Conservation (phyloP, 2,797 vertebrate species). For the Spea hammondii region DNA sequence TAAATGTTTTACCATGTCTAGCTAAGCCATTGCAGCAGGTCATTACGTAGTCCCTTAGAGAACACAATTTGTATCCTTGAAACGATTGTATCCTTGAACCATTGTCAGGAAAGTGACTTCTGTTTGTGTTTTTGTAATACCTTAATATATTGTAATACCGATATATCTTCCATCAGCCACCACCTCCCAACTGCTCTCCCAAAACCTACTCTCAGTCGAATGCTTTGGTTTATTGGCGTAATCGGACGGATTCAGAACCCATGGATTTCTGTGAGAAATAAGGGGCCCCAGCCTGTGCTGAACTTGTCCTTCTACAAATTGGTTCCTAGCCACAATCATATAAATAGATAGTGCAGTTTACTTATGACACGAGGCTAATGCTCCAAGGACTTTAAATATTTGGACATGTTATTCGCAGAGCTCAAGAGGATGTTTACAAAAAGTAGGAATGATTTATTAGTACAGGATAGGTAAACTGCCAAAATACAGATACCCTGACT, state of each 20-base stretch:
- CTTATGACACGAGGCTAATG: conserved; percentile 32
- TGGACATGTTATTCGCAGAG: conserved; percentile 38
- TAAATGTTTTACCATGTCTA: too few relatives aligned
- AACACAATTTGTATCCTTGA: background rate
- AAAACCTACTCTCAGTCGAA: background rate
- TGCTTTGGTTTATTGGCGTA: background rate
- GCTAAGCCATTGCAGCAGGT: too few relatives aligned
- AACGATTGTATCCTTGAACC: background rate
- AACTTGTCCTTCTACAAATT: conserved; percentile 34
- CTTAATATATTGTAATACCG: background rate
- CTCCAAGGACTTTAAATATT: conserved; percentile 48
- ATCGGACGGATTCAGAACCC: background rate
- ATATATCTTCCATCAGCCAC: conserved; percentile 9
- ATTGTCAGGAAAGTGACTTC: background rate
- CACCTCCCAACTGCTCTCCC: background rate
- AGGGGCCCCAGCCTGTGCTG: background rate
- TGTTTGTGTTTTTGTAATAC: background rate
- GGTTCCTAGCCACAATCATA: conserved; percentile 21
- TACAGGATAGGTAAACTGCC: conserved; percentile 40
- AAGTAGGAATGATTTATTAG: conserved; percentile 26
- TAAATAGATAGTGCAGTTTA: conserved; percentile 39
- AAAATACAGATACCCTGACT: conserved; percentile 36
- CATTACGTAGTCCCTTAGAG: background rate
- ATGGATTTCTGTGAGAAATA: background rate
- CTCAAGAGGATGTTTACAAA: conserved; percentile 45